phyloP scores from a whole-genome alignment of 1,140 invertebrate species.

The Macrobrachium rosenbergii region DNA sequence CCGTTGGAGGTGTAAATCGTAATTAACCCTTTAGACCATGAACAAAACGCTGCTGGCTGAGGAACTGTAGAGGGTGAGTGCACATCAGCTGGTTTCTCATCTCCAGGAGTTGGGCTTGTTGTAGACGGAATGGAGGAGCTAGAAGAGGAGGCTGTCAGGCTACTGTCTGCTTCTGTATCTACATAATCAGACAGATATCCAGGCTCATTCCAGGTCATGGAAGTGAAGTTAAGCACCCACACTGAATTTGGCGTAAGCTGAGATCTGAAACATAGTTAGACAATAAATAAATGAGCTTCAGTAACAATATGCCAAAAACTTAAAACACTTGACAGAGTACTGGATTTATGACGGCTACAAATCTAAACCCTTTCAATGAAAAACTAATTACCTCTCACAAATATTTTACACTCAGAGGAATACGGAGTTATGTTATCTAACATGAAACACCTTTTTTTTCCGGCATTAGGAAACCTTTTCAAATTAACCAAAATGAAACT shows the following conservation, averaged over 20 bases:
- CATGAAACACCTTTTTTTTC: no score
- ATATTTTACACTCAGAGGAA: no score
- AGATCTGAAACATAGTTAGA: background rate
- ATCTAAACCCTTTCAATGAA: no score
- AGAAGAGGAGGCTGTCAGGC: background rate
- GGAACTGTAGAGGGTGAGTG: no score
- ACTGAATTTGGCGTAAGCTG: background rate
- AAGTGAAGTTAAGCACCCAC: constrained; percentile 38
- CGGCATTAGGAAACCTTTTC: no score
- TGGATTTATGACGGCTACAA: no score
- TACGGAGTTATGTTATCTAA: no score
- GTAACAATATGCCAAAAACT: no score
- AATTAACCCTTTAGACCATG: constrained; percentile 25
- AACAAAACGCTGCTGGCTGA: constrained; percentile 16
- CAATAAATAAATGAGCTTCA: no score
- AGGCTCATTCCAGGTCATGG: constrained; percentile 15
- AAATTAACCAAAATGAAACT: no score
- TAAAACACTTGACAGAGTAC: no score
- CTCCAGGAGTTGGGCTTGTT: background rate
- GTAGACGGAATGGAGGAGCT: background rate
- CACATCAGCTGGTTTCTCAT: background rate
- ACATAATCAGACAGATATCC: background rate
- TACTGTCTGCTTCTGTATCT: background rate
- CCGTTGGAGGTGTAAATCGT: constrained; percentile 1
- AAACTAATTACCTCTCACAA: no score